Base-by-base conservation (phyloP, 2,888 invertebrate genomes). In the Byasa hedistus region DNA sequence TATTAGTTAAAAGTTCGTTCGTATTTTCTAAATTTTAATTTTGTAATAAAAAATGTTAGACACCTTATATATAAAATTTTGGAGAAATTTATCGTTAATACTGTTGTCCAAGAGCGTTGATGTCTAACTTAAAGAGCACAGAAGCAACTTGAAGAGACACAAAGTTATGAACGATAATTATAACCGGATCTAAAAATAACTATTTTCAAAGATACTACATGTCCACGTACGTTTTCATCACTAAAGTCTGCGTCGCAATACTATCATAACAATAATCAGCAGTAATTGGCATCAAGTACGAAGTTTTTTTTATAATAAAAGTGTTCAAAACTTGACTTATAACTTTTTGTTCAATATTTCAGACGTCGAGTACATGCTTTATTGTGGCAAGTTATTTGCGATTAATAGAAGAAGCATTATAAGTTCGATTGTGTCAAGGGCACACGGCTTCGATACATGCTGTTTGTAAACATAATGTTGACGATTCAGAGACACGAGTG, bases 81-180 rank as follows among this genome's bases (percentile, higher is more conserved):
- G 8, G 12, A 12, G 4, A 17, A n/a, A 17, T 39, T 21, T 15
- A 15, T 15, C 39, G 51, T 48, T 71, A 72, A 70, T 73, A 72
- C 69, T 57, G 57, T 64, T 55, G 61, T 24, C 69, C 66, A 75
- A 70, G 72, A 66, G 75, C 82, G 82, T 82, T 82, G 81, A 82
- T 78, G 81, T 82, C 82, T 82, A 79, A 79, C 78, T 75, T 76
- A 77, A 74, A 72, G 77, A 74, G 74, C 73, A 73, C n/a, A n/a
- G n/a, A n/a, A n/a, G n/a, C n/a, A n/a, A n/a, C n/a, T n/a, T n/a
- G n/a, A n/a, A 72, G 72, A 70, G 68, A 73, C 72, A 73, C 72
- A 66, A 68, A 65, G 69, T 71, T 73, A 72, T 79, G 74, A 79
- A 82, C 81, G 78, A 79, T 75, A 32, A 39, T 74, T 73, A 75